Base-by-base conservation (phyloP, 2,113 vertebrate species). In the Pelobates fuscus region DNA sequence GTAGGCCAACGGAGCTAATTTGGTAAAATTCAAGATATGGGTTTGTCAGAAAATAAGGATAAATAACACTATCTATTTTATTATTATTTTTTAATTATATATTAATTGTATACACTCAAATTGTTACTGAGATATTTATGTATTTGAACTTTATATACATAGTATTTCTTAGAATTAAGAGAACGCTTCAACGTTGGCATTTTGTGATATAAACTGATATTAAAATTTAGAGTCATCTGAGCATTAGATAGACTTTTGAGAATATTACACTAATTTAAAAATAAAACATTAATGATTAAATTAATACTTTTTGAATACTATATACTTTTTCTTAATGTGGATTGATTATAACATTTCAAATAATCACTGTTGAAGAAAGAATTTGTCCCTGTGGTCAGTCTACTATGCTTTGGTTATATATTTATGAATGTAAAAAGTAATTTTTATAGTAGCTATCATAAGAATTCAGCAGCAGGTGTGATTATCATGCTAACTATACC, bases 381-480 rank as follows among this genome's bases (percentile, higher is more conserved):
- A 18, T 17, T 5, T 1, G 15, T 85, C 87, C 80, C 82, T 77
- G 18, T 71, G 67, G 78, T 81, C 70, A 83, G 64, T 87, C 70
- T 54, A 82, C 78, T 69, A 52, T 37, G 46, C n/a, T 81, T 84
- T 79, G 85, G 70, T 26, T 75, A 43, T 67, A 3, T 43, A 25
- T 82, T 85, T 27, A 24, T 27, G n/a, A 80, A 81, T 77, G 65
- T 0, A 0, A 81, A 83, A 63, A 23, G 18, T 70, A 41, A 23
- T 77, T 82, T 83, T 85, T 83, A 62, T 78, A 20, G 46, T 23
- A n/a, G 54, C 65, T 69, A 32, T 64, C 76, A 80, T 63, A 63
- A 21, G 61, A 81, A 82, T 55, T 64, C 71, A 81, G 84, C 72
- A 84, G 78, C 78, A 85, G 80, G 79, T 87, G 64, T 73, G 79